Conservation (phyloP, 2,113 vertebrate species). For the Talpa occidentalis region DNA sequence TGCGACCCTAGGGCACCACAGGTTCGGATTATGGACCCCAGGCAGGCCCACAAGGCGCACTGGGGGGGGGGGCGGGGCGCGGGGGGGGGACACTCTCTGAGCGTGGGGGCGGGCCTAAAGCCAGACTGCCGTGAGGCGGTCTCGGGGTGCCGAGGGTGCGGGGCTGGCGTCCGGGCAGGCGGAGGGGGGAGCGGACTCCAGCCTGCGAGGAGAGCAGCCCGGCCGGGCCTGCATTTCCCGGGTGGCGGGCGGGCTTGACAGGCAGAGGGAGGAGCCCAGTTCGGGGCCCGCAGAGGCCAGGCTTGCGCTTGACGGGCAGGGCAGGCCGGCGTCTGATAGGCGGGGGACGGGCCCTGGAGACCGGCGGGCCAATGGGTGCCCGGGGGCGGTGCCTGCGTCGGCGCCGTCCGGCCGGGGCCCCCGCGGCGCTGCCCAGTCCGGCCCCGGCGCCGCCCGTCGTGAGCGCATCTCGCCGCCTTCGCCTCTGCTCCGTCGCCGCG, state of each 20-base stretch:
- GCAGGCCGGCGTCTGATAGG: constrained; percentile 40
- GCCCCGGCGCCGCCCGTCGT: neutral
- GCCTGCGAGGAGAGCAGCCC: neutral
- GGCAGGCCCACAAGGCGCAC: neutral
- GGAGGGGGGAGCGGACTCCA: fast-evolving
- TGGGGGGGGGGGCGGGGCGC: fast-evolving
- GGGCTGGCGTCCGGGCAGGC: neutral
- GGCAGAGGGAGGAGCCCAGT: neutral
- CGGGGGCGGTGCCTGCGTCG: constrained; percentile 36
- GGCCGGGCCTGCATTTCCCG: neutral
- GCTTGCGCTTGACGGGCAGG: constrained; percentile 23
- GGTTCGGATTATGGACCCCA: neutral
- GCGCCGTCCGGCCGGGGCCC: neutral
- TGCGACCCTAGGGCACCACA: neutral
- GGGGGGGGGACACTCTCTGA: neutral
- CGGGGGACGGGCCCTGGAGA: constrained; percentile 28
- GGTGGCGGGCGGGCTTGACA: neutral
- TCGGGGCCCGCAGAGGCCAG: neutral
- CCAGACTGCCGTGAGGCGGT: neutral
- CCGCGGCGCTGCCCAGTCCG: neutral
- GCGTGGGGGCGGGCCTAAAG: neutral
- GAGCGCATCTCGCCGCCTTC: fast-evolving
- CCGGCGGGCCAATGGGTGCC: constrained; percentile 10
- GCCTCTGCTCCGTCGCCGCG: neutral
- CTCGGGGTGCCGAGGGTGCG: neutral